phyloP scores from a whole-genome alignment of 2,113 vertebrate genomes.

The Passer domesticus region DNA sequence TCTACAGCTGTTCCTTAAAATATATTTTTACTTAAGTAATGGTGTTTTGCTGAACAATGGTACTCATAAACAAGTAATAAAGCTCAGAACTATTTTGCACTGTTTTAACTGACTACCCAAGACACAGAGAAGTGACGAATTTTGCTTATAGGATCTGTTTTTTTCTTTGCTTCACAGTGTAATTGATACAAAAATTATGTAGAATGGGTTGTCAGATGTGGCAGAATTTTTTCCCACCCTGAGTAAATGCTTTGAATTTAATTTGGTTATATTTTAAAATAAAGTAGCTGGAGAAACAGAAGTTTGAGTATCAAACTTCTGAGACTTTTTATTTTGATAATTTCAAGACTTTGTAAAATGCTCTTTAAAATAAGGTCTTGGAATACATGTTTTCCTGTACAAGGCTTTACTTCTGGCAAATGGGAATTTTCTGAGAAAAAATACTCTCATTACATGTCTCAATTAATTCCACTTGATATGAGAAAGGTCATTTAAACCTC shows the following conservation, averaged over 20 bases:
- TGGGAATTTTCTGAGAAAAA: not conserved
- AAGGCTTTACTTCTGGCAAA: not conserved
- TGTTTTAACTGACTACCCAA: not conserved
- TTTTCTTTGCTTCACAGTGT: not conserved
- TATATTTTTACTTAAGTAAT: slow-evolving; percentile 15
- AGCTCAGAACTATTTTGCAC: not conserved
- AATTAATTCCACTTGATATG: not conserved
- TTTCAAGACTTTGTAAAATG: not conserved
- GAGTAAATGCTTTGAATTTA: not conserved
- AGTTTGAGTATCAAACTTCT: not conserved
- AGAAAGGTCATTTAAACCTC: not conserved
- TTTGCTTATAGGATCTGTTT: not conserved
- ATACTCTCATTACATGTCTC: not conserved
- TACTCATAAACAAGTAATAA: slow-evolving; percentile 2
- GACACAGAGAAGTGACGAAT: not conserved
- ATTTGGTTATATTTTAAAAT: not conserved
- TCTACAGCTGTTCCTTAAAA: not conserved
- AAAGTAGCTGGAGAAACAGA: not conserved
- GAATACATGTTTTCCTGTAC: not conserved
- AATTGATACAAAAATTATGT: not conserved
- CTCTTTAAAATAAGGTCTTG: not conserved
- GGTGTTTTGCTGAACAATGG: not conserved
- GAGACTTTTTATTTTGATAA: not conserved
- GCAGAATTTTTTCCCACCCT: not conserved
- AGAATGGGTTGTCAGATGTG: not conserved